A percentile compares a stretch with the other conserved stretches of the same genome.
These are phyloP conservation scores for Platygyra sinensis DNA, from an alignment of 64 coral and sea anemone genomes.

Conservation along the genomic window DNA sequence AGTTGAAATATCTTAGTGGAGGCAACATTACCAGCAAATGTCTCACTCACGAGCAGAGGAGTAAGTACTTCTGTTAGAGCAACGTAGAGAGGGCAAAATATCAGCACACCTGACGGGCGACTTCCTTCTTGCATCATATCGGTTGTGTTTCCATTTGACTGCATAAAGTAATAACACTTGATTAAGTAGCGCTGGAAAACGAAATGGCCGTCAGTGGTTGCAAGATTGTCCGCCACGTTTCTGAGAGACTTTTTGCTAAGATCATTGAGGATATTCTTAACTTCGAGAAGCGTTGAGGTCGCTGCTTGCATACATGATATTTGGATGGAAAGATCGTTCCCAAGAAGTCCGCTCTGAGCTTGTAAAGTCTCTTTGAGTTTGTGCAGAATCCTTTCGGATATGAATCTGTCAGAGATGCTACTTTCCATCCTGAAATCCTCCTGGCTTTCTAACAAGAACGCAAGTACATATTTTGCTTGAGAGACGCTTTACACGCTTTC, in stretches of 20 bases:
- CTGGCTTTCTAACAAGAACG: background rate
- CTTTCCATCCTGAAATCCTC: constrained; percentile 2
- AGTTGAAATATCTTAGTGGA: no score
- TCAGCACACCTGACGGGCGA: background rate
- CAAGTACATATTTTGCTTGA: background rate
- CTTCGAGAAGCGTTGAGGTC: constrained; percentile 18
- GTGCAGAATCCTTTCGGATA: constrained; percentile 18
- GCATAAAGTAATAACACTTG: background rate
- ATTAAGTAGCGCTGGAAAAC: constrained; percentile 36
- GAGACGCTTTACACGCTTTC: background rate
- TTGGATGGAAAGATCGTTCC: constrained; percentile 32
- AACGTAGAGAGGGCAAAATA: constrained; percentile 31
- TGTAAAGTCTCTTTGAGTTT: constrained; percentile 51
- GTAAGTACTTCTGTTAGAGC: constrained; percentile 7
- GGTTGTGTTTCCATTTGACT: background rate
- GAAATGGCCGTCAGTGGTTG: constrained; percentile 18
- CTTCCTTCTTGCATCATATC: background rate
- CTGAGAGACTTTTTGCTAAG: constrained; percentile 8
- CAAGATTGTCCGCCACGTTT: constrained; percentile 32
- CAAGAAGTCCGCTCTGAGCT: constrained; percentile 28
- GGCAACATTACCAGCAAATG: constrained; percentile 36
- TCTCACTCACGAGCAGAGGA: constrained; percentile 8
- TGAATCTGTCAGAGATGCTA: background rate
- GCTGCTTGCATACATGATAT: constrained; percentile 28
- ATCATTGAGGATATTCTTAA: constrained; percentile 23